Conservation (phyloP, 2,888 invertebrate species). For the Oligia strigilis region DNA sequence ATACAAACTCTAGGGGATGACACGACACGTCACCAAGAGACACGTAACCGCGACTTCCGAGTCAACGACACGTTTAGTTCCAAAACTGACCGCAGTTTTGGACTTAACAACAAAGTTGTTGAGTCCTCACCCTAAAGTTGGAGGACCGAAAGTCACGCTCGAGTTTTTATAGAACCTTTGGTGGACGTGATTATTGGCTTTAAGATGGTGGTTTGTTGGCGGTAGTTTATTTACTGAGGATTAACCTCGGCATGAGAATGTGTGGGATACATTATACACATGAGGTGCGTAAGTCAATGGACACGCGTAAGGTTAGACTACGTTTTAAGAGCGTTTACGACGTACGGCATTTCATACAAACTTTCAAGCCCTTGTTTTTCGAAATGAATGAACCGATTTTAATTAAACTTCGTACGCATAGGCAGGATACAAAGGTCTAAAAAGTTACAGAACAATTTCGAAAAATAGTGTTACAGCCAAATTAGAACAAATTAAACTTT, state of each 20-base stretch:
- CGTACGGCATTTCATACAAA: no score
- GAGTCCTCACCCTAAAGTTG: slow-evolving; percentile 17
- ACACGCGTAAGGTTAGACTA: no score
- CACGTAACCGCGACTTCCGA: neutral
- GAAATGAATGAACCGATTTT: no score
- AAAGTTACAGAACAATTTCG: no score
- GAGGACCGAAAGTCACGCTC: neutral
- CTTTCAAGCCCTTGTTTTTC: no score
- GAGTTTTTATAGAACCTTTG: slow-evolving; percentile 20
- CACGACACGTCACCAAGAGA: neutral
- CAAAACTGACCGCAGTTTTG: slow-evolving; percentile 20
- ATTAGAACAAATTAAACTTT: no score
- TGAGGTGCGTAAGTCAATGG: neutral
- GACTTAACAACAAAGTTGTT: slow-evolving; percentile 39
- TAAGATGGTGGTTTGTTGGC: neutral
- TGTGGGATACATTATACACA: neutral
- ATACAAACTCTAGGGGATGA: neutral
- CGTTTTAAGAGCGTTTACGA: no score
- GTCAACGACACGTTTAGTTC: slow-evolving; percentile 22
- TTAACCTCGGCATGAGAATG: neutral
- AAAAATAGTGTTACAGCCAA: no score
- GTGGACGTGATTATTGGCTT: neutral
- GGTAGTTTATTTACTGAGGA: no score
- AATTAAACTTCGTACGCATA: no score
- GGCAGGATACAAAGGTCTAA: no score